A percentile compares a stretch with the other conserved stretches of the same genome.
Evolutionary conservation across 2,888 invertebrate species (phyloP).

Genomic region (Seira musarum): DNA sequence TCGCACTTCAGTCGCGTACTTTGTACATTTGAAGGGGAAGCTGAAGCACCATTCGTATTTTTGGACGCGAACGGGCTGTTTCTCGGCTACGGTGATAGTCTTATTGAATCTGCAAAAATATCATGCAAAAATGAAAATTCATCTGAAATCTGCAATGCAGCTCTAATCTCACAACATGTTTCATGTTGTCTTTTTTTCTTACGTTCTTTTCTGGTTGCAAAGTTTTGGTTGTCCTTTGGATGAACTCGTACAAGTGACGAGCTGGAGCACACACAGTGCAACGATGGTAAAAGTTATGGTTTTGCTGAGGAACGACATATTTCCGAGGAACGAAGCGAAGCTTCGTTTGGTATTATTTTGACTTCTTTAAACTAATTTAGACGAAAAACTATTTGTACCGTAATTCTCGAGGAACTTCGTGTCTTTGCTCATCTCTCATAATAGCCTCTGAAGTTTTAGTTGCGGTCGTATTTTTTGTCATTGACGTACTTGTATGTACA

Average conservation of each 20-base stretch:
- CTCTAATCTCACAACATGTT: too few species aligned
- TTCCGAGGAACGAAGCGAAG: too few species aligned
- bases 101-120: slow-evolving; percentile 79
- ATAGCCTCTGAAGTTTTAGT: not conserved
- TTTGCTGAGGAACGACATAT: not conserved
- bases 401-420: too few species aligned
- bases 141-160: too few species aligned
- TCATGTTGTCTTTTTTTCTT: too few species aligned
- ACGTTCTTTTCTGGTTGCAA: slow-evolving; percentile 1
- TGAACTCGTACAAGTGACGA: slow-evolving; percentile 33
- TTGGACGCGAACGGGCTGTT: slow-evolving; percentile 87
- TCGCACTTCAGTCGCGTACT: slow-evolving; percentile 85
- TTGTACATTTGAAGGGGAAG: slow-evolving; percentile 89
- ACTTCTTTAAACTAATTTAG: not conserved
- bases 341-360: too few species aligned
- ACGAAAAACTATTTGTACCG: not conserved
- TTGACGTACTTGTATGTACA: not conserved
- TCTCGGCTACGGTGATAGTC: slow-evolving; percentile 84
- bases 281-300: slow-evolving; percentile 24
- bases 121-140: too few species aligned
- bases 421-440: not conserved
- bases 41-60: slow-evolving; percentile 89
- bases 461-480: not conserved
- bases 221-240: not conserved
- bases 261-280: slow-evolving; percentile 29